Evolutionary conservation across 2,113 vertebrate genomes (phyloP), one percentile per base, ranked within the genome.

Genomic region (Ascaphus truei): DNA sequence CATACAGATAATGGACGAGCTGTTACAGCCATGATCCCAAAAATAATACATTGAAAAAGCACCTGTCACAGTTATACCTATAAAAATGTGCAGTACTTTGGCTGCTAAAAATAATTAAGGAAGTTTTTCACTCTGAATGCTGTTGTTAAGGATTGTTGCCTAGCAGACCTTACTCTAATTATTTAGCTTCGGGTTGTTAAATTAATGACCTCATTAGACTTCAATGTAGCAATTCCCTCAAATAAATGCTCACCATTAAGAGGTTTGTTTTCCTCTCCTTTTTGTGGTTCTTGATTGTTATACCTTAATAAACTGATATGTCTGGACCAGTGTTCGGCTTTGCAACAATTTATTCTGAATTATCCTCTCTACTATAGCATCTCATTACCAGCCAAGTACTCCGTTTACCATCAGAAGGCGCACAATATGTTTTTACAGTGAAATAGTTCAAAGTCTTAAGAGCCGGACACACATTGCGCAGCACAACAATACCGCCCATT

Each of bases 201-300:
- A 59, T 58, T 58, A 58, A 58, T 68, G 41, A 59, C 65, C 23
- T 68, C 22, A 59, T 59, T 68, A 45, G 30, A 48, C 55, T 36
- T 30, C 29, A 58, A 16, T 48, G 39, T 68, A 58, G 22, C n/a
- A 48, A 57, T 58, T 68, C 30, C 41, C 65, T 36, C 25, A 58
- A 58, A 48, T 43, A 12, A 23, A 47, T 48, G 27, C 30, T 50
- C 6, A 3, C 5, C 34, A 37, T n/a, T 60, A 60, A 25, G 33
- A 60, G n/a, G 9, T n/a, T 15, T 43, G 37, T 59, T 43, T 60
- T 18, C 29, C 8, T 60, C 12, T 16, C 39, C 31, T 61, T 15
- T 51, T 37, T 52, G 22, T 36, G 31, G 31, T 37, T 64, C 33
- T 7, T 23, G 33, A 50, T 34, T 64, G 8, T 52, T 26, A 52